These are phyloP conservation scores for Motacilla tschutschensis DNA, from an alignment of 2,113 vertebrate species.

Conservation along the genomic window DNA sequence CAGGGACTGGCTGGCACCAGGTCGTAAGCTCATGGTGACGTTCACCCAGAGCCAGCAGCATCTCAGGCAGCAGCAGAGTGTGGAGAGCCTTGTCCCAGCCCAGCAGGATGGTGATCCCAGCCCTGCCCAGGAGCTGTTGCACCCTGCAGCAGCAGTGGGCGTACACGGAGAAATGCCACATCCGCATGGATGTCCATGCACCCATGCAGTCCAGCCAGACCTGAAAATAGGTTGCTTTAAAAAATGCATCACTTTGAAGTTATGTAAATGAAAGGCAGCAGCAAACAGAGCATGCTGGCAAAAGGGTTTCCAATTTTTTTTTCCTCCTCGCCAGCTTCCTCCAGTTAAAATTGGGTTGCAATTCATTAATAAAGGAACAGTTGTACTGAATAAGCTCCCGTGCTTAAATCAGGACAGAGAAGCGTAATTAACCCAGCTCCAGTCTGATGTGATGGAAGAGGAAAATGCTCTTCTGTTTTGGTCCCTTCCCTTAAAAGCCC, in stretches of 20 bases:
- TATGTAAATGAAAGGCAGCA: slow-evolving; percentile 42
- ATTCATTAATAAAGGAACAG: slow-evolving; percentile 68
- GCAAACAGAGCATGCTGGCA: slow-evolving; percentile 36
- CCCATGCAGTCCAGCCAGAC: background rate
- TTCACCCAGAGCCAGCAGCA: background rate
- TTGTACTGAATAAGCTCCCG: slow-evolving; percentile 61
- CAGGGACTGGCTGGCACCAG: background rate
- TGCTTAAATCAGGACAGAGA: slow-evolving; percentile 61
- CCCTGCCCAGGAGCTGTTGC: background rate
- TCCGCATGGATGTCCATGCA: background rate
- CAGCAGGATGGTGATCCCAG: background rate
- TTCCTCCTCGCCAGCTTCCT: slow-evolving; percentile 36
- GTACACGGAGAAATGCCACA: background rate
- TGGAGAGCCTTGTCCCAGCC: background rate
- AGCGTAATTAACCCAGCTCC: slow-evolving; percentile 59
- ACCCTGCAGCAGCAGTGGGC: background rate
- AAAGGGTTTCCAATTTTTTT: slow-evolving; percentile 33
- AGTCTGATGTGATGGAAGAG: slow-evolving; percentile 49
- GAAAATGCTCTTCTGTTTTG: slow-evolving; percentile 60
- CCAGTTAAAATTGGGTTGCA: slow-evolving; percentile 56
- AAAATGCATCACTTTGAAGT: slow-evolving; percentile 54
- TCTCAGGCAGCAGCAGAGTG: fast-evolving
- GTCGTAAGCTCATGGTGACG: fast-evolving
- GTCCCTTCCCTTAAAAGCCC: slow-evolving; percentile 56
- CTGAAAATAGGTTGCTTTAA: slow-evolving; percentile 43